Evolutionary conservation across 53 echinoderm and acorn worm species (phyloP), one percentile per base, ranked within the genome.

Genomic region (Temnopleurus reevesii): DNA sequence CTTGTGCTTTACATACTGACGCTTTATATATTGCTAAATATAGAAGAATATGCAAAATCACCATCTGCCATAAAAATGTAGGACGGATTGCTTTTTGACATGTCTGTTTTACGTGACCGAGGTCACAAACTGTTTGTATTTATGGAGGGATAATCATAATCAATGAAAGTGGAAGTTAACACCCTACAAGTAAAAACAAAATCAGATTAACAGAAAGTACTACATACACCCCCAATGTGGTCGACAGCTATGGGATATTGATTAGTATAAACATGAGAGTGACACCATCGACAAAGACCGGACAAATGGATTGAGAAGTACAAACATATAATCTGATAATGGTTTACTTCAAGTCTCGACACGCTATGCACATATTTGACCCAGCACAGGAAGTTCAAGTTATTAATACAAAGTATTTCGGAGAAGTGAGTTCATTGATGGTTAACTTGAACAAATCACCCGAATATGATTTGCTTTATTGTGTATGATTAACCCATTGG

Each of bases 261-360:
- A 66, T 66, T n/a, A 66, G 17, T 7, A 38, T n/a, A 36, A 66
- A 66, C 38, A 66, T 38, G 10, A 66, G 41, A 66, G 35, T 36
- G 38, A n/a, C 36, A 35, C 18, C 27, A 4, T 66, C 2, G 36
- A 66, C 71, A 66, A 66, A 66, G 38, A 66, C 71, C 71, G 71
- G 71, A 66, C 38, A 38, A 41, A 36, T 38, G 19, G 6, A 66
- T 38, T 18, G 4, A 66, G 71, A 66, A 66, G 71, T 41, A n/a
- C 19, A 66, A 66, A 66, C 71, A 66, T 7, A 66, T 0, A n/a
- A n/a, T 41, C 33, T 66, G 17, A 66, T n/a, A n/a, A n/a, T n/a
- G n/a, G 71, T 66, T 66, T 38, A n/a, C 41, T 38, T 66, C 38
- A 38, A 66, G 71, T 66, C 71, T 66, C 7, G 71, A 38, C 71